A percentile compares a stretch with the other conserved stretches of the same genome.
phyloP scores from a whole-genome alignment of 2,888 invertebrate species.

The Syrista parreyssii region DNA sequence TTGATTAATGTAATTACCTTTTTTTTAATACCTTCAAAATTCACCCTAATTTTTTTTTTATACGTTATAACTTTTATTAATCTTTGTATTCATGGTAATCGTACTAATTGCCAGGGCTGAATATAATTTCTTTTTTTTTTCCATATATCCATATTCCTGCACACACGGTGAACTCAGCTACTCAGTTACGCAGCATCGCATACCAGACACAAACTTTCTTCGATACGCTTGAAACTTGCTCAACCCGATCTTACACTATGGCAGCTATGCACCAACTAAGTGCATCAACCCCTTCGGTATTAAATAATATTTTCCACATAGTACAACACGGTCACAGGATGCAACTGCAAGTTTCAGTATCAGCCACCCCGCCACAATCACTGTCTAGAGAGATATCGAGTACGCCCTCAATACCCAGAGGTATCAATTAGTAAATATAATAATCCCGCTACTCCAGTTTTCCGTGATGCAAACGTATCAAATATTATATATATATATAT shows the following conservation, averaged over 20 bases:
- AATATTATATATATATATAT: neutral
- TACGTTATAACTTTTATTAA: neutral
- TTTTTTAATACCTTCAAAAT: neutral
- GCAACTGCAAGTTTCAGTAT: neutral
- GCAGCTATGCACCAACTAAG: neutral
- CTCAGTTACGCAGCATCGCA: neutral
- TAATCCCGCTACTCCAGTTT: neutral
- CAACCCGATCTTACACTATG: neutral
- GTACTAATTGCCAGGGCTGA: neutral
- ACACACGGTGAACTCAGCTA: neutral
- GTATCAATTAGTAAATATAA: neutral
- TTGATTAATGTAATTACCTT: neutral
- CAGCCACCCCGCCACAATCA: neutral
- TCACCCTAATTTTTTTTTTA: neutral
- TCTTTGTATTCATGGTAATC: neutral
- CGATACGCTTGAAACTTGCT: neutral
- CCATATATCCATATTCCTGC: neutral
- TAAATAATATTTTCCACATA: neutral
- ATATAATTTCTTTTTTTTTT: neutral
- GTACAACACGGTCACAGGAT: neutral
- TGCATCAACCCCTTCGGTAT: neutral
- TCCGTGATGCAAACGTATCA: neutral
- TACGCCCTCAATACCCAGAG: neutral
- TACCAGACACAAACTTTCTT: neutral
- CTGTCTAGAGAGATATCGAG: neutral